These are phyloP conservation scores for Xestia c-nigrum DNA, from an alignment of 2,888 invertebrate species.

Conservation along the genomic window DNA sequence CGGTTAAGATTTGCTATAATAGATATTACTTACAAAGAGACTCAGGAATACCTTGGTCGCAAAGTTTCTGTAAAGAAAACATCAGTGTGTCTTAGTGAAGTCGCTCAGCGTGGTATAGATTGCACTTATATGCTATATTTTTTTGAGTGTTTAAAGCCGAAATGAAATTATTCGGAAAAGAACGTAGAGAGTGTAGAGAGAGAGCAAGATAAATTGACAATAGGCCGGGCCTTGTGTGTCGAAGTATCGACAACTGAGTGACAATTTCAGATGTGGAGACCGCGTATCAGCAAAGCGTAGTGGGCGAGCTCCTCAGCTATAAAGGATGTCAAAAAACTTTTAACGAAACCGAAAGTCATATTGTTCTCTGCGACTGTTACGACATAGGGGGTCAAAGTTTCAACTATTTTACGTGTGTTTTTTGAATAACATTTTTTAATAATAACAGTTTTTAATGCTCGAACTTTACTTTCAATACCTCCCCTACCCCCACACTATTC, in stretches of 20 bases:
- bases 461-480: too few species aligned
- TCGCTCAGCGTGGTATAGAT: neutral
- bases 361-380: too few species aligned
- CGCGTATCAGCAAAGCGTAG: neutral
- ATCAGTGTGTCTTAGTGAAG: neutral
- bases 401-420: too few species aligned
- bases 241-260: neutral
- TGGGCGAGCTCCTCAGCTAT: neutral
- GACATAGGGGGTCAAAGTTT: too few species aligned
- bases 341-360: too few species aligned
- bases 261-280: neutral
- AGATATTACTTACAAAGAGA: slow-evolving; percentile 40
- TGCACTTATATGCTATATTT: neutral
- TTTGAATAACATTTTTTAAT: too few species aligned
- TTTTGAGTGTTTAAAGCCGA: neutral
- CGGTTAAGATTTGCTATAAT: slow-evolving; percentile 42
- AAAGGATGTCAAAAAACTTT: too few species aligned
- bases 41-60: slow-evolving; percentile 11
- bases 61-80: neutral
- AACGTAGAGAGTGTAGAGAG: neutral
- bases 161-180: neutral
- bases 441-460: too few species aligned
- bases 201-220: neutral
- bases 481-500: too few species aligned
- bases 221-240: neutral